Base-by-base conservation (phyloP, 92 coral and sea anemone species). In the Porites cylindrica region DNA sequence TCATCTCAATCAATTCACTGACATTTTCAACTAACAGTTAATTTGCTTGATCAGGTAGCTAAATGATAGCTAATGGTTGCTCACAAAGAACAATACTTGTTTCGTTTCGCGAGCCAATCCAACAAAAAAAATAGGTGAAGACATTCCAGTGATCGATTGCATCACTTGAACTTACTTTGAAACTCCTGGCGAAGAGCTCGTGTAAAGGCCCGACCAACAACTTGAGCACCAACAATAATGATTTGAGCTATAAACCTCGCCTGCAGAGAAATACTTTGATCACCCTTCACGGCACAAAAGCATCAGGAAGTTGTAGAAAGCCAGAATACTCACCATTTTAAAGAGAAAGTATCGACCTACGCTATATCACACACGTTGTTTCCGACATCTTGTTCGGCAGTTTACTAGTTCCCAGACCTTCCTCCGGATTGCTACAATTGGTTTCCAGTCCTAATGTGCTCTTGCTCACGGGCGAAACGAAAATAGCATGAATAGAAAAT, bases 131-230 rank as follows among this genome's bases (percentile, higher is more conserved):
- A 10, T 56, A 13, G 14, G 60, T 56, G 14, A 56, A 56, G 60
- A 56, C 60, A 56, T 56, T 56, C 60, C 11, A 56, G 12, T 56
- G 9, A 72, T 12, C 14, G 64, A 72, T 67, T 86, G 90, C 89
- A 86, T 59, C 73, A 56, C 12, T 10, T 32, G 14, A 10, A 87
- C 99, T 95, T 76, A 97, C 99, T 95, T 86, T 95, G 99, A 89
- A 97, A 97, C 85, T 97, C 99, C 75, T 97, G 99, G 68, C 94
- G 94, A 50, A 97, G 93, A 17, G 99, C 99, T 80, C 95, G 98
- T 9, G 99, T 93, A 72, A 97, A 97, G 10, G 99, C 99, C 60
- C 99, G 89, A 21, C 94, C 99, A 20, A 97, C 88, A 21, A 97
- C 98, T 84, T 97, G 99, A 6, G 98, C 99, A 14, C 99, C 99